These are phyloP conservation scores for Oscheius sp. DNA, from an alignment of 2,888 invertebrate genomes.

Conservation along the genomic window DNA sequence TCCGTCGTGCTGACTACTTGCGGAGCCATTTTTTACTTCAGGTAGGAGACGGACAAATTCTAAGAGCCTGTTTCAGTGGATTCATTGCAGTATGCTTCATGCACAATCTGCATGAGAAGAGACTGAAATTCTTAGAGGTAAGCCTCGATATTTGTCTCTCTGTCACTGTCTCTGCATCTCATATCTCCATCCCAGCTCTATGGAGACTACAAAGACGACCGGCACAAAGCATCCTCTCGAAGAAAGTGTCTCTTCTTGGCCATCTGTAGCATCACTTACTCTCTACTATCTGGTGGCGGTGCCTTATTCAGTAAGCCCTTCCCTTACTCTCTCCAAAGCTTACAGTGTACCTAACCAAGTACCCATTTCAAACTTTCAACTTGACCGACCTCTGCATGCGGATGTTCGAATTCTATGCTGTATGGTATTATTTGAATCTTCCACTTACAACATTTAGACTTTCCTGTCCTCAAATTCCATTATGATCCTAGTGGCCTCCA, in stretches of 20 bases:
- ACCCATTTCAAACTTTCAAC: no score
- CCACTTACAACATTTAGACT: not conserved
- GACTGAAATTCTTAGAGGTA: not conserved
- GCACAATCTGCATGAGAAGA: not conserved
- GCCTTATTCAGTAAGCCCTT: not conserved
- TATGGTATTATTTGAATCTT: not conserved
- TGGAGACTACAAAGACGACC: not conserved
- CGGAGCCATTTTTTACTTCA: constrained; percentile 3
- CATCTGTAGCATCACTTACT: not conserved
- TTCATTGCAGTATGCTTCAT: not conserved
- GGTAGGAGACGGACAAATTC: not conserved
- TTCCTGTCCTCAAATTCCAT: not conserved
- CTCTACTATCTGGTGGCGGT: not conserved
- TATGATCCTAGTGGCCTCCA: not conserved
- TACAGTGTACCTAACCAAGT: not conserved
- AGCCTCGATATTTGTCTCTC: not conserved
- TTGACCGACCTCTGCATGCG: not conserved
- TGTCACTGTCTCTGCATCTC: not conserved
- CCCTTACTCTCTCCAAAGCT: not conserved
- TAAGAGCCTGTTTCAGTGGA: not conserved
- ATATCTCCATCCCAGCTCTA: not conserved
- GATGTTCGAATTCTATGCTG: not conserved
- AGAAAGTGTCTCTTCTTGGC: not conserved
- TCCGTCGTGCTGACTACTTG: not conserved
- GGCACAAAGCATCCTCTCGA: not conserved